phyloP scores from a whole-genome alignment of 2,797 vertebrate genomes.

The Tenualosa thibaudeaui region DNA sequence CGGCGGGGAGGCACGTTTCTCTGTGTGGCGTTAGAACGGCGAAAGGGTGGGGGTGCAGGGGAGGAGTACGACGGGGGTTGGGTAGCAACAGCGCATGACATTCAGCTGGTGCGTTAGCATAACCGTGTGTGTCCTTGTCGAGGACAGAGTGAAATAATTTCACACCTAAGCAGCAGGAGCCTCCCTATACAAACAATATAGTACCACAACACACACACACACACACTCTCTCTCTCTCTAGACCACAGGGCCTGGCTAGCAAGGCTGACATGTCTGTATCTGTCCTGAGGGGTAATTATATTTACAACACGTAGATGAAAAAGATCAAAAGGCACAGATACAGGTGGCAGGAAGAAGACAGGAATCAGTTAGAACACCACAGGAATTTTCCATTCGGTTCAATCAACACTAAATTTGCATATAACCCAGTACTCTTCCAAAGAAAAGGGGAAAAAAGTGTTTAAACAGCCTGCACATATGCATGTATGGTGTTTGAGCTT shows the following conservation, averaged over 20 bases:
- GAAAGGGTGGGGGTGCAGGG: neutral
- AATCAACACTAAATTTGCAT: neutral
- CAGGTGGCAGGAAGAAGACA: neutral
- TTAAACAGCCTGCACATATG: neutral
- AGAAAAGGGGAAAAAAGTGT: neutral
- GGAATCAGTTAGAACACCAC: neutral
- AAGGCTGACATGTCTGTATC: conserved; percentile 6
- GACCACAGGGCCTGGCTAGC: conserved; percentile 7
- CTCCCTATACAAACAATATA: neutral
- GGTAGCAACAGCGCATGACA: conserved; percentile 20
- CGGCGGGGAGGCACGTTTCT: neutral
- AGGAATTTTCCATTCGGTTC: neutral
- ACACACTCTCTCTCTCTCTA: conserved; percentile 3
- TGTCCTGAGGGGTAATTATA: neutral
- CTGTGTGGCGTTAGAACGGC: neutral
- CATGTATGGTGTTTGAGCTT: too few relatives aligned
- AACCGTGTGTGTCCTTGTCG: neutral
- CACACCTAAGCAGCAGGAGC: neutral
- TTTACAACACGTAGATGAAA: neutral
- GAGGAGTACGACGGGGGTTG: neutral
- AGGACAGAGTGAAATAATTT: conserved; percentile 22
- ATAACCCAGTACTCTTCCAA: neutral
- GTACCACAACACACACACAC: neutral
- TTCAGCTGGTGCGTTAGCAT: neutral
- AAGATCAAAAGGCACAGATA: neutral